Percentiles rank a stretch among this genome's conserved stretches.
Conservation (phyloP, 2,113 vertebrate species). For the Mastomys coucha region DNA sequence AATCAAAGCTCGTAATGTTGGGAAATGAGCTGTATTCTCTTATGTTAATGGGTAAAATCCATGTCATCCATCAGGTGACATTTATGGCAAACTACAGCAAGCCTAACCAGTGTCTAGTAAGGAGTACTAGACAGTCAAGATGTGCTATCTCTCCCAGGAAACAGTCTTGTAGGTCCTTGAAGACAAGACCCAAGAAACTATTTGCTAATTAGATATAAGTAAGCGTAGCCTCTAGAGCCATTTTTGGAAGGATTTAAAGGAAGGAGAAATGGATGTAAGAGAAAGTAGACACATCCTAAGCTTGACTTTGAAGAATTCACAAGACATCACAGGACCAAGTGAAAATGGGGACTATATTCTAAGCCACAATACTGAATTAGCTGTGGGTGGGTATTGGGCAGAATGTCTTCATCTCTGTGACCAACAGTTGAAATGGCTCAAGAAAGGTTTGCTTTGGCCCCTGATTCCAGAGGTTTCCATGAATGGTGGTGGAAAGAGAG, state of each 20-base stretch:
- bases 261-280: not conserved
- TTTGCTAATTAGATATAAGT: not conserved
- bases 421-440: not conserved
- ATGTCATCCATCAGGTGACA: not conserved
- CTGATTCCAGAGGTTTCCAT: not conserved
- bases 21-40: not conserved
- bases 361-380: not conserved
- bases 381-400: not conserved
- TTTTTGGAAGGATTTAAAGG: not conserved
- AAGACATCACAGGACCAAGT: not conserved
- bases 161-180: not conserved
- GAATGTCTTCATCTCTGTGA: not conserved
- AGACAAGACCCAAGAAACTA: not conserved
- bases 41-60: not conserved
- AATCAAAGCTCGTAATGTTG: not conserved
- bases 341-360: not conserved
- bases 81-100: not conserved
- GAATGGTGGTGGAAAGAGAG: no score
- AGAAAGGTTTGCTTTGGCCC: not conserved
- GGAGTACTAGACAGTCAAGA: not conserved
- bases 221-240: not conserved
- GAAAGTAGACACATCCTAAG: not conserved
- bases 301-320: not conserved
- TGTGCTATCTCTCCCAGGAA: not conserved
- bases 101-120: not conserved